Conservation (phyloP, 1,140 invertebrate genomes). For the Calycopis cecrops region DNA sequence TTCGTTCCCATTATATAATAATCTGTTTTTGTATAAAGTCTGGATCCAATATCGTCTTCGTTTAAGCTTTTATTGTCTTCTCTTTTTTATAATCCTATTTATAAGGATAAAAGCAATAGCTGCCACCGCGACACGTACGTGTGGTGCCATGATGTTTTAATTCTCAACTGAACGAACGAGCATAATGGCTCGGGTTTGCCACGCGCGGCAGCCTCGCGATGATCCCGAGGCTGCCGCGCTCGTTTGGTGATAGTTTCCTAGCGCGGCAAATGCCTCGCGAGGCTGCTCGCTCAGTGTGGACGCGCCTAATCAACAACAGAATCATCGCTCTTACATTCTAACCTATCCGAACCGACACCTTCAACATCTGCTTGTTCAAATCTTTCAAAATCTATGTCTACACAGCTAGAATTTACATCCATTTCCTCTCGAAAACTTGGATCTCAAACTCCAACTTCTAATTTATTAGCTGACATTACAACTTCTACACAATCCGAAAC, state of each 20-base stretch:
- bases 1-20: slow-evolving; percentile 5
- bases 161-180: too few species aligned
- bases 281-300: slow-evolving; percentile 23
- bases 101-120: slow-evolving; percentile 24
- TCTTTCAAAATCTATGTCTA: too few species aligned
- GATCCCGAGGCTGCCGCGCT: slow-evolving; percentile 14
- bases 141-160: slow-evolving; percentile 23
- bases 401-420: too few species aligned
- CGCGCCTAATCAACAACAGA: not conserved
- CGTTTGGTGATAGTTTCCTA: slow-evolving; percentile 9
- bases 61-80: slow-evolving; percentile 16
- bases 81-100: slow-evolving; percentile 22
- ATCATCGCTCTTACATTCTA: too few species aligned
- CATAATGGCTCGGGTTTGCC: slow-evolving; percentile 4
- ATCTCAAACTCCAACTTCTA: too few species aligned
- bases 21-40: slow-evolving; percentile 18
- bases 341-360: too few species aligned
- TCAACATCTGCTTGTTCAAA: too few species aligned
- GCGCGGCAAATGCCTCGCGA: slow-evolving; percentile 16
- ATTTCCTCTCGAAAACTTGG: too few species aligned
- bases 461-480: too few species aligned
- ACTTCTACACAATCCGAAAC: too few species aligned
- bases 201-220: slow-evolving; percentile 21
- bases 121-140: slow-evolving; percentile 20
- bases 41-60: slow-evolving; percentile 20